A percentile compares a stretch with the other conserved stretches of the same genome.
These are phyloP conservation scores for Acanthosepion esculentum DNA, from an alignment of 2,888 invertebrate genomes.

Conservation along the genomic window DNA sequence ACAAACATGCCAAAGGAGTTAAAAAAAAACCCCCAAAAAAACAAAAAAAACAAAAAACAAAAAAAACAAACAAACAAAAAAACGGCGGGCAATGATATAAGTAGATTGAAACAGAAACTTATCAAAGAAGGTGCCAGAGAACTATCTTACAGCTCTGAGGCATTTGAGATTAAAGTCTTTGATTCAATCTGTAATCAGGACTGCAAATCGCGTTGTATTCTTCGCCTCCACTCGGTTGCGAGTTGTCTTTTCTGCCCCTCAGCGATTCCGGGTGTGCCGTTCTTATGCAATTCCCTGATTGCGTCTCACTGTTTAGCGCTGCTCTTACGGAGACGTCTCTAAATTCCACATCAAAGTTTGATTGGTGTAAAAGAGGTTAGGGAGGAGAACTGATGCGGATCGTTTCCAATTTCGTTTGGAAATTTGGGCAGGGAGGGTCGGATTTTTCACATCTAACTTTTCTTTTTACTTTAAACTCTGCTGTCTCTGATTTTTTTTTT, in stretches of 20 bases:
- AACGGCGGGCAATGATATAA: not conserved
- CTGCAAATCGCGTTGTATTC: not conserved
- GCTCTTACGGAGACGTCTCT: not conserved
- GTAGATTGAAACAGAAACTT: not conserved
- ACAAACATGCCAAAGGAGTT: too few relatives aligned
- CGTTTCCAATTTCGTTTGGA: not conserved
- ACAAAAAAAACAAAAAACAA: too few relatives aligned
- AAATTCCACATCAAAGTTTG: not conserved
- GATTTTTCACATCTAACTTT: not conserved
- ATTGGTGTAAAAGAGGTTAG: not conserved
- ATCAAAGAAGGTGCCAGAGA: not conserved
- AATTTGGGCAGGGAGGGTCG: not conserved
- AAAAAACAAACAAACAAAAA: too few relatives aligned
- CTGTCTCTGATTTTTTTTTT: not conserved
- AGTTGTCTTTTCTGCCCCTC: not conserved
- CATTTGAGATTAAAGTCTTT: not conserved
- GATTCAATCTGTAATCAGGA: constrained; percentile 15
- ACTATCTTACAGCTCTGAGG: not conserved
- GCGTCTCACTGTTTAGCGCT: not conserved
- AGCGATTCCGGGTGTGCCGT: not conserved
- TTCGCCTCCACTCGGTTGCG: not conserved
- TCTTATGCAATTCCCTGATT: not conserved
- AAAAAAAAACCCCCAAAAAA: too few relatives aligned
- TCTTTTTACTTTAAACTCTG: not conserved
- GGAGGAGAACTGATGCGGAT: not conserved